These are phyloP conservation scores for Trichogramma evanescens DNA, from an alignment of 2,888 invertebrate genomes.

Conservation along the genomic window DNA sequence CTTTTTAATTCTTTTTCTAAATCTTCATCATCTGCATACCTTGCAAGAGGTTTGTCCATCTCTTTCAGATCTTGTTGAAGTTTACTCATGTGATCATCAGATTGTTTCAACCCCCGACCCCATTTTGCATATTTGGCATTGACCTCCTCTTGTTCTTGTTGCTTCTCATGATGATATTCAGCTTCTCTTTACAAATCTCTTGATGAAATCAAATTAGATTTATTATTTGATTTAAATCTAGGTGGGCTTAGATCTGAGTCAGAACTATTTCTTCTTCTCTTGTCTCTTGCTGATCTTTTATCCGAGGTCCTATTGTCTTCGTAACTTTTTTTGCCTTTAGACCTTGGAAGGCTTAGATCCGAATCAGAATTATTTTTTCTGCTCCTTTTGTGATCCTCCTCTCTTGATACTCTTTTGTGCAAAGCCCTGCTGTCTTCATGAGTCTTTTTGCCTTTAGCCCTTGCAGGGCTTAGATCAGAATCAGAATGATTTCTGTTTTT, in stretches of 20 bases:
- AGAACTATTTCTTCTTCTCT: slow-evolving; percentile 29
- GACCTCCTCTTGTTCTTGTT: slow-evolving; percentile 58
- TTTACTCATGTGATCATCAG: slow-evolving; percentile 63
- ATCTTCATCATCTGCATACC: slow-evolving; percentile 83
- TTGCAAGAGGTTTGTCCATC: slow-evolving; percentile 83
- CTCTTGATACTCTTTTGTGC: slow-evolving; percentile 15
- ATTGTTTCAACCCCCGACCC: slow-evolving; percentile 84
- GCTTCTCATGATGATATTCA: slow-evolving; percentile 59
- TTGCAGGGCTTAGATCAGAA: slow-evolving; percentile 26
- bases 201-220: slow-evolving; percentile 24
- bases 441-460: slow-evolving; percentile 15
- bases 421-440: slow-evolving; percentile 7
- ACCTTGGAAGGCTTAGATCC: slow-evolving; percentile 36
- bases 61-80: slow-evolving; percentile 74
- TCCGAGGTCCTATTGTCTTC: background rate
- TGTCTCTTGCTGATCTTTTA: background rate
- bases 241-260: slow-evolving; percentile 35
- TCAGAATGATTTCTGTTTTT: slow-evolving; percentile 20
- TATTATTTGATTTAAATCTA: slow-evolving; percentile 30
- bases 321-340: slow-evolving; percentile 22
- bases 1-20: slow-evolving; percentile 70
- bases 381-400: slow-evolving; percentile 26
- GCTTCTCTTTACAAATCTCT: slow-evolving; percentile 62
- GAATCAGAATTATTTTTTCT: slow-evolving; percentile 27
- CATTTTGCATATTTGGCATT: slow-evolving; percentile 74